A percentile compares a stretch with the other conserved stretches of the same genome.
Conservation (phyloP, 1,140 invertebrate species). For the Drosophila burlai region DNA sequence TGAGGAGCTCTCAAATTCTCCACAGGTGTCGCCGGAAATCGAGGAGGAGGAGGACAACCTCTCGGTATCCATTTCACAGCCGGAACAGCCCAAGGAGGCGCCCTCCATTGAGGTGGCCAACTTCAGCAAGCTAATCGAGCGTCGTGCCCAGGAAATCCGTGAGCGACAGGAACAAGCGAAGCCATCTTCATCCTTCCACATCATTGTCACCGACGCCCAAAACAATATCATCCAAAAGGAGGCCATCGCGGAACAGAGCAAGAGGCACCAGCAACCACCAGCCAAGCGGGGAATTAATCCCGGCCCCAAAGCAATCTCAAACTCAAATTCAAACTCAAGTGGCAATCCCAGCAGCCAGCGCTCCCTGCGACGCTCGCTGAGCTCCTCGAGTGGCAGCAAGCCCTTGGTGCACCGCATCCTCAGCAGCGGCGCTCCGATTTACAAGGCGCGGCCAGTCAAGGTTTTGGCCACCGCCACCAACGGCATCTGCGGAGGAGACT, state of each 20-base stretch:
- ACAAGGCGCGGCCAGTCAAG: conserved; percentile 76
- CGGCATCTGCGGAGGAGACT: conserved; percentile 61
- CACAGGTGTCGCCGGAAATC: conserved; percentile 11
- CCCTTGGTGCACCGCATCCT: conserved; percentile 72
- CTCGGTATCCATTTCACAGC: conserved; percentile 42
- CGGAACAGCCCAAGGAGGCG: conserved; percentile 71
- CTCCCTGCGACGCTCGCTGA: conserved; percentile 54
- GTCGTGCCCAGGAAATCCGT: conserved; percentile 73
- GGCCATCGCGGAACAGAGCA: conserved; percentile 57
- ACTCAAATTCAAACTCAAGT: conserved; percentile 12
- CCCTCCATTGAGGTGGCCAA: conserved; percentile 73
- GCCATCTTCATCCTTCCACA: conserved; percentile 58
- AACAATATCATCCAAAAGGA: conserved; percentile 81
- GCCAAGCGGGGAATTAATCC: conserved; percentile 9
- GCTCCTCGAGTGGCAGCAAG: conserved; percentile 53
- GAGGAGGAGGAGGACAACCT: conserved; percentile 20
- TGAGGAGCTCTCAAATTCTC: conserved; percentile 9
- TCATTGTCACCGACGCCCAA: conserved; percentile 80
- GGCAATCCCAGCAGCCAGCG: conserved; percentile 34
- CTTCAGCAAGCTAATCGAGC: conserved; percentile 77
- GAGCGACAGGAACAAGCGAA: conserved; percentile 31
- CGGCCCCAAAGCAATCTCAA: conserved; percentile 17
- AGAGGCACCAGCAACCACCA: neutral
- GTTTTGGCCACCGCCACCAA: conserved; percentile 54
- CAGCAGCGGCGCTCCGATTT: conserved; percentile 69